A percentile compares a stretch with the other conserved stretches of the same genome.
phyloP scores from a whole-genome alignment of 1,140 invertebrate species.

The Lysiphlebus fabarum region DNA sequence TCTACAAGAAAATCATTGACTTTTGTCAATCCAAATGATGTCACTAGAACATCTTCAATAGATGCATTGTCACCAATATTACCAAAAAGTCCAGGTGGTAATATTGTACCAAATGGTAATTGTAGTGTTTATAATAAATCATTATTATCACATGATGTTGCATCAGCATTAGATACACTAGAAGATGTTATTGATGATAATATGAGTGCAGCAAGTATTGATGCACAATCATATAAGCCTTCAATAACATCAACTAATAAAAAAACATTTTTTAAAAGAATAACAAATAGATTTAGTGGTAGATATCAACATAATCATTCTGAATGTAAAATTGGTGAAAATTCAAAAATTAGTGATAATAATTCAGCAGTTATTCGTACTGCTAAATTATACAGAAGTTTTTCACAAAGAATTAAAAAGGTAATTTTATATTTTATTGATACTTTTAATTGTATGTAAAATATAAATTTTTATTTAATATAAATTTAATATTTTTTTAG shows the following conservation, averaged over 20 bases:
- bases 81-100: slow-evolving; percentile 6
- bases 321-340: background rate
- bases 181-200: slow-evolving; percentile 24
- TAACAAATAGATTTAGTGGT: background rate
- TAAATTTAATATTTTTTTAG: slow-evolving; percentile 24
- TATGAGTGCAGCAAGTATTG: slow-evolving; percentile 27
- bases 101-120: slow-evolving; percentile 9
- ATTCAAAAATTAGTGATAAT: slow-evolving; percentile 15
- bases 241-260: slow-evolving; percentile 24
- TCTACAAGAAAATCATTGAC: slow-evolving; percentile 28
- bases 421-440: slow-evolving; percentile 15
- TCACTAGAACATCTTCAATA: slow-evolving; percentile 11
- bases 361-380: slow-evolving; percentile 25
- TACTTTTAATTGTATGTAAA: background rate
- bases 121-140: slow-evolving; percentile 36
- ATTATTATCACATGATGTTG: slow-evolving; percentile 37
- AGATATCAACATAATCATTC: background rate
- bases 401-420: slow-evolving; percentile 34
- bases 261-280: slow-evolving; percentile 9
- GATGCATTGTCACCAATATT: slow-evolving; percentile 28
- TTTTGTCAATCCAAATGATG: slow-evolving; percentile 5
- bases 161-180: slow-evolving; percentile 25
- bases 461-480: background rate
- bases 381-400: slow-evolving; percentile 26
- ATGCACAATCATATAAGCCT: no score